Conservation (phyloP, 1,140 invertebrate species). For the Drosophila jambulina region DNA sequence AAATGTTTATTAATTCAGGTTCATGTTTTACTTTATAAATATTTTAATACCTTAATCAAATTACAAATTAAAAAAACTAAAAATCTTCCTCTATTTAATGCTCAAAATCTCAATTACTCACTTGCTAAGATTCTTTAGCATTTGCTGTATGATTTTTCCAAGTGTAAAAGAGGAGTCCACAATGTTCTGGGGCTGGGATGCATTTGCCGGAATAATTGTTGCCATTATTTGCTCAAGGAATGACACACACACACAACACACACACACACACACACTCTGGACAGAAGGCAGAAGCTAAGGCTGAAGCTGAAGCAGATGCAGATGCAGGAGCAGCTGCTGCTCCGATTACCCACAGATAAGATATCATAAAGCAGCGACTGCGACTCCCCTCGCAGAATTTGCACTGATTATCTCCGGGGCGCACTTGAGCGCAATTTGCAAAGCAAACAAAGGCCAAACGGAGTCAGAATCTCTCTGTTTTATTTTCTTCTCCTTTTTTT, state of each 20-base stretch:
- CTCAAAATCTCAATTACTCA: no score
- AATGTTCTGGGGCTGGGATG: conserved; percentile 37
- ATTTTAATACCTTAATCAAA: no score
- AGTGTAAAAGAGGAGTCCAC: conserved; percentile 30
- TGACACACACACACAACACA: conserved; percentile 53
- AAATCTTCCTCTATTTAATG: no score
- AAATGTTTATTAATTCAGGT: no score
- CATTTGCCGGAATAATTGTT: conserved; percentile 67
- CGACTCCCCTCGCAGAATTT: conserved; percentile 14
- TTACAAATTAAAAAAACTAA: not conserved
- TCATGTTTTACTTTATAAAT: no score
- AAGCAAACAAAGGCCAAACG: conserved; percentile 73
- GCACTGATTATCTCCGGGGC: conserved; percentile 24
- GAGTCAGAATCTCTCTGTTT: conserved; percentile 34
- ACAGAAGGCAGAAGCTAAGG: conserved; percentile 1
- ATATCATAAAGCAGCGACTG: conserved; percentile 62
- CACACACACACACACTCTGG: not conserved
- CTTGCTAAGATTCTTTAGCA: not conserved
- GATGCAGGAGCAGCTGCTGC: conserved; percentile 45
- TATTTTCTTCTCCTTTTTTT: not conserved
- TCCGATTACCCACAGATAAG: conserved; percentile 63
- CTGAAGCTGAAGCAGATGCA: conserved; percentile 14
- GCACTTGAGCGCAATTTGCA: conserved; percentile 70
- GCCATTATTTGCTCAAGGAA: conserved; percentile 82
- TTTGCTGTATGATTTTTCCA: not conserved